These are phyloP conservation scores for Cantharis nigra DNA, from an alignment of 2,888 invertebrate genomes.

Conservation along the genomic window DNA sequence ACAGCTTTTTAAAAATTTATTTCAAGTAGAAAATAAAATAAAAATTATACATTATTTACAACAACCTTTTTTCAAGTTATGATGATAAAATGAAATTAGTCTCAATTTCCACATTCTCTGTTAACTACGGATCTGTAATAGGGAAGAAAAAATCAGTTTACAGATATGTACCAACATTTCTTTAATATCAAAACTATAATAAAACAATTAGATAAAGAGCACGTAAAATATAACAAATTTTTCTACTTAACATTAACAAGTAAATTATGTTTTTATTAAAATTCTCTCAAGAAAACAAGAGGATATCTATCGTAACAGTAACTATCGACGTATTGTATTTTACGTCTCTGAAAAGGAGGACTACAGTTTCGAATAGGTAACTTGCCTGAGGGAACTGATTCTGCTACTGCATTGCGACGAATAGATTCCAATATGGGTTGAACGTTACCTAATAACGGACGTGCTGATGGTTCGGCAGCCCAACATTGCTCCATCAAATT, in stretches of 20 bases:
- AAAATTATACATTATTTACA: constrained; percentile 11
- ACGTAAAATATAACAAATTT: background rate
- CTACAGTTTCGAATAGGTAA: constrained; percentile 33
- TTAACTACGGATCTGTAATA: constrained; percentile 16
- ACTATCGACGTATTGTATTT: constrained; percentile 20
- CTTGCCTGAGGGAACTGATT: constrained; percentile 39
- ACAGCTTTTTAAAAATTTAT: constrained; percentile 3
- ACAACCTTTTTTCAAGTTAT: background rate
- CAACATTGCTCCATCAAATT: constrained; percentile 83
- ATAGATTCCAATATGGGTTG: constrained; percentile 69
- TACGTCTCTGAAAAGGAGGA: constrained; percentile 23
- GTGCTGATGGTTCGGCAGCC: constrained; percentile 72
- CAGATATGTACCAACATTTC: constrained; percentile 1
- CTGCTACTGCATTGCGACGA: constrained; percentile 40
- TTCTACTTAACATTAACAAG: background rate
- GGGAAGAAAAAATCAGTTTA: constrained; percentile 6
- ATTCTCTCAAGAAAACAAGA: constrained; percentile 32
- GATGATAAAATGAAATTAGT: constrained; percentile 4
- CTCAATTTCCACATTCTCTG: constrained; percentile 12
- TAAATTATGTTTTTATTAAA: constrained; percentile 19
- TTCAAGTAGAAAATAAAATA: constrained; percentile 4
- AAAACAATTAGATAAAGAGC: background rate
- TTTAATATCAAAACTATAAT: background rate
- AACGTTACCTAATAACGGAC: constrained; percentile 80
- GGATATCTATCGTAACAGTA: constrained; percentile 27